Base-by-base conservation (phyloP, 2,113 vertebrate genomes). In the Leiothrix lutea region DNA sequence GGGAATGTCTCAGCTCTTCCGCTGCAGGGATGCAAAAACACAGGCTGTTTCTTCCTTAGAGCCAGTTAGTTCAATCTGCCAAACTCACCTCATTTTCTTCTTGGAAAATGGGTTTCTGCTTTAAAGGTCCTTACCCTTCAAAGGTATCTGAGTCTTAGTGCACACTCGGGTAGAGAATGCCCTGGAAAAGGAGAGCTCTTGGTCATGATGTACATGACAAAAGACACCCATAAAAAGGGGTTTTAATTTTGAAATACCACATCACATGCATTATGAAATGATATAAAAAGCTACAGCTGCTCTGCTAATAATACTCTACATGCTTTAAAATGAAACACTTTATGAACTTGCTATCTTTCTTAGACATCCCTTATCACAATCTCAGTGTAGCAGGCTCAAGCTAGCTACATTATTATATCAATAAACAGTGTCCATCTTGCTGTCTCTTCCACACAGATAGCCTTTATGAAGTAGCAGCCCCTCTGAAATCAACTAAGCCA, bases 1-100 rank as follows among this genome's bases (percentile, higher is more conserved):
- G 90, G 85, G 81, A 94, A 96, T 90, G 85, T 80, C 93, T 93
- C 92, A 90, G 67, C 67, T 91, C 91, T 91, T 94, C 92, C 14
- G 0, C 74, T 88, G 54, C 70, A 81, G 48, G 17, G 86, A 74
- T 79, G 91, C 36, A 92, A 77, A 82, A 89, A 57, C 77, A 94
- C 74, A 83, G 83, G 36, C 67, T 47, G 54, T 66, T 90, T 91
- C 91, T 91, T 92, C 66, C 54, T 70, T 42, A 53, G 16, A 80
- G 65, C 42, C 45, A 26, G 28, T 80, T 82, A 80, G 33, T 44
- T 93, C 53, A 35, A 23, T 70, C 60, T 90, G 67, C 75, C 74
- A 80, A 80, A 78, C 8, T 79, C 48, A n/a, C 56, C 54, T 47
- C 33, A 40, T 26, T 86, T 87, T 36, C 66, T 69, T 58, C n/a